phyloP scores from a whole-genome alignment of 2,797 vertebrate genomes.

The Myotis myotis region DNA sequence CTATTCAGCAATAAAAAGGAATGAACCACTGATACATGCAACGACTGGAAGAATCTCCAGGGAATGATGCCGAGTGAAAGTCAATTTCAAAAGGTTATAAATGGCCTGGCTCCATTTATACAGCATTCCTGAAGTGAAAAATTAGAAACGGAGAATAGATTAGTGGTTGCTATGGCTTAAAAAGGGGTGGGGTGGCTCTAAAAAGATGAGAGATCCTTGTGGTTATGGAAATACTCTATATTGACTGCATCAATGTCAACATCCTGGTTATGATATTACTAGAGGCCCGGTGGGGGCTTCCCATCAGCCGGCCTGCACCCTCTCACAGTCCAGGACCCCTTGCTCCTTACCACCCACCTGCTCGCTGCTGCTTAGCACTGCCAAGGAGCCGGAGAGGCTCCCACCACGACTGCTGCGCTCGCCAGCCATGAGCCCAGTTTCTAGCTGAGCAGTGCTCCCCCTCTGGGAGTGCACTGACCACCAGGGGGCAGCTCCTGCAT shows the following conservation, averaged over 20 bases:
- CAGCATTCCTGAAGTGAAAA: not conserved
- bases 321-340: too few relatives aligned
- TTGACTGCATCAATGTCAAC: not conserved
- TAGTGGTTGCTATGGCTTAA: not conserved
- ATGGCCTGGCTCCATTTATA: not conserved
- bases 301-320: too few relatives aligned
- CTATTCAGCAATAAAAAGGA: not conserved
- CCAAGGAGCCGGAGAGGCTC: too few relatives aligned
- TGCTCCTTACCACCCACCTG: too few relatives aligned
- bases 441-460: too few relatives aligned
- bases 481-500: too few relatives aligned
- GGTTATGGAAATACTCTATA: not conserved
- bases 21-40: not conserved
- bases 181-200: not conserved
- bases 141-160: not conserved
- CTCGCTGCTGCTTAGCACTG: too few relatives aligned
- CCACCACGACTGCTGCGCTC: too few relatives aligned
- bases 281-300: too few relatives aligned
- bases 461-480: too few relatives aligned
- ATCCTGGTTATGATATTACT: not conserved
- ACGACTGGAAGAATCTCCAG: not conserved
- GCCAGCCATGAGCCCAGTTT: too few relatives aligned
- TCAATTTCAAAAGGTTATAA: not conserved
- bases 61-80: not conserved
- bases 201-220: fast-evolving